phyloP scores from a whole-genome alignment of 2,888 invertebrate genomes.

The Nesidiocoris tenuis region DNA sequence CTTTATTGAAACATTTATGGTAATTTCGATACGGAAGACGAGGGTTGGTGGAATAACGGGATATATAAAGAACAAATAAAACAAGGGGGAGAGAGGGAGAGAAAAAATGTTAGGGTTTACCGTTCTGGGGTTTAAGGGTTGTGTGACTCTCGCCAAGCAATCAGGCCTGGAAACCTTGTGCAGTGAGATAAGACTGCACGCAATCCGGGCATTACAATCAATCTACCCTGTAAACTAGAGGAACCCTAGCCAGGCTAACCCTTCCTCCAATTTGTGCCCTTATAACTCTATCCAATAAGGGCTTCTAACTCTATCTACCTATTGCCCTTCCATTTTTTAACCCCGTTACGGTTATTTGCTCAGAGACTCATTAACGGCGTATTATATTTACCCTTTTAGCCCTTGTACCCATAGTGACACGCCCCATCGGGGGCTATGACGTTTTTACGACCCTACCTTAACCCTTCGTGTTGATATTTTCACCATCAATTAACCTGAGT shows the following conservation, averaged over 20 bases:
- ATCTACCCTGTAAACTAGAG: conserved; percentile 39
- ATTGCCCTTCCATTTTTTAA: neutral
- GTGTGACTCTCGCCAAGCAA: conserved; percentile 45
- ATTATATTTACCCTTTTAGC: neutral
- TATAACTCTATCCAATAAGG: conserved; percentile 45
- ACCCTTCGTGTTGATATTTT: conserved; percentile 1
- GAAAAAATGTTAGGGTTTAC: conserved; percentile 15
- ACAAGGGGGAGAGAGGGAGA: conserved; percentile 4
- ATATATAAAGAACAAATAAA: conserved; percentile 16
- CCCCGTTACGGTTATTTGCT: conserved; percentile 31
- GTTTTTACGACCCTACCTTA: conserved; percentile 11
- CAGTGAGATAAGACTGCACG: conserved; percentile 39
- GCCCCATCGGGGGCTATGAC: conserved; percentile 1
- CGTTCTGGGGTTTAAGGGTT: conserved; percentile 40
- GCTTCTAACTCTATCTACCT: conserved; percentile 21
- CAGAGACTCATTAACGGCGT: conserved; percentile 24
- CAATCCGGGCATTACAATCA: conserved; percentile 46
- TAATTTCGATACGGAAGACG: conserved; percentile 7
- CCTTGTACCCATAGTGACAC: neutral
- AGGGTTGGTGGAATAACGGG: neutral
- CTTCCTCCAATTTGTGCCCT: conserved; percentile 41
- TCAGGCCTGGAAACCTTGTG: conserved; percentile 33
- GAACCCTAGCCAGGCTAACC: conserved; percentile 25
- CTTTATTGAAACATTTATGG: conserved; percentile 22
- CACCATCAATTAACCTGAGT: neutral